These are phyloP conservation scores for Sebastes variabilis DNA, from an alignment of 2,797 vertebrate genomes.

Conservation along the genomic window DNA sequence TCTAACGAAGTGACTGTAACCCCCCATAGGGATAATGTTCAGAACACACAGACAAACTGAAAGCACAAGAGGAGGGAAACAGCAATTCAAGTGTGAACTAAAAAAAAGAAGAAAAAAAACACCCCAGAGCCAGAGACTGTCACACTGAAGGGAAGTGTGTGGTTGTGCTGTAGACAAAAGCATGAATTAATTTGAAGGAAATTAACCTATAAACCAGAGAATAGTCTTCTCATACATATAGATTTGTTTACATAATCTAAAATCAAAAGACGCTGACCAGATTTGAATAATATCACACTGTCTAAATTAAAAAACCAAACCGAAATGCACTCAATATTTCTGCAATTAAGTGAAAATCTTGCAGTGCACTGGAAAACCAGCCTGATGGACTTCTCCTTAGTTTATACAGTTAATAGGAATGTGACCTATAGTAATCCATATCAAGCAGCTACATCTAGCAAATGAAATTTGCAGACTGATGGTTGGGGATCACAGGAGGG, in stretches of 20 bases:
- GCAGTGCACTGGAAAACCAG: background rate
- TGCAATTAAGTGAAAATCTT: background rate
- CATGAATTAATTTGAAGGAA: slow-evolving; percentile 22
- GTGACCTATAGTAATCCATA: background rate
- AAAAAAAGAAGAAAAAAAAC: background rate
- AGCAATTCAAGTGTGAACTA: slow-evolving; percentile 55
- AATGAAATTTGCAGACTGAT: background rate
- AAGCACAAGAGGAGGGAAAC: slow-evolving; percentile 28
- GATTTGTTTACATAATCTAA: background rate
- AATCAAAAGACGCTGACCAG: background rate
- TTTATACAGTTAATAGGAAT: background rate
- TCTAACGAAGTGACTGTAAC: slow-evolving; percentile 59
- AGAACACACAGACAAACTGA: slow-evolving; percentile 39
- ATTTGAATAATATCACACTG: background rate
- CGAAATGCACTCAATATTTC: background rate
- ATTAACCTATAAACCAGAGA: slow-evolving; percentile 5
- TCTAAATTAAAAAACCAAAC: background rate
- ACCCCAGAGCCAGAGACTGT: slow-evolving; percentile 18
- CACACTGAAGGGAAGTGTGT: slow-evolving; percentile 7
- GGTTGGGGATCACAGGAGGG: background rate
- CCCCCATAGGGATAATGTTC: slow-evolving; percentile 51
- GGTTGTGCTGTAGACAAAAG: background rate
- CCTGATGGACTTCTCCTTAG: background rate
- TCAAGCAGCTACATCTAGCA: slow-evolving; percentile 6
- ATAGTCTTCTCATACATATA: background rate